A percentile compares a stretch with the other conserved stretches of the same genome.
These are phyloP conservation scores for Columbina picui DNA, from an alignment of 2,113 vertebrate genomes.

Conservation along the genomic window DNA sequence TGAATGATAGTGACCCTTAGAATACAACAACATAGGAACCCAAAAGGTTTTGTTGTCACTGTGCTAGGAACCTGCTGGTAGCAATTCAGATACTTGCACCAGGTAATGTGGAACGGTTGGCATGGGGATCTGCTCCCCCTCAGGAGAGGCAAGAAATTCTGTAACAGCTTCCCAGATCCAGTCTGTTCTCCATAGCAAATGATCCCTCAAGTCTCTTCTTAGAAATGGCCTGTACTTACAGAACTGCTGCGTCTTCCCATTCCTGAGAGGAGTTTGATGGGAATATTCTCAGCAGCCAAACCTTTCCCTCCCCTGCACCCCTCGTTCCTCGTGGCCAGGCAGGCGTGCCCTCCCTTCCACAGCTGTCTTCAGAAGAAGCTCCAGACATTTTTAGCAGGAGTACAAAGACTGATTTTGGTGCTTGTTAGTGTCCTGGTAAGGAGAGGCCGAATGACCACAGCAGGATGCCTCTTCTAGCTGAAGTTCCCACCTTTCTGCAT, in stretches of 20 bases:
- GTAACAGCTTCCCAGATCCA: neutral
- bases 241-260: neutral
- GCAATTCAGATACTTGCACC: neutral
- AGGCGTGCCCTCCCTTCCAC: neutral
- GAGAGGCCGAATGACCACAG: neutral
- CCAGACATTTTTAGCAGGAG: neutral
- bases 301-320: neutral
- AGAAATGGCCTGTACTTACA: neutral
- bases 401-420: neutral
- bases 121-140: neutral
- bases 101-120: neutral
- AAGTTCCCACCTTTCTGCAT: neutral
- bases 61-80: neutral
- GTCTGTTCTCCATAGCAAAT: neutral
- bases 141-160: neutral
- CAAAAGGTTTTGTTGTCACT: neutral
- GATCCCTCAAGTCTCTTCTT: neutral
- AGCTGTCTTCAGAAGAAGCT: neutral
- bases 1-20: neutral
- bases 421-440: neutral
- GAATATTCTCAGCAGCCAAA: neutral
- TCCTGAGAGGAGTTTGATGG: neutral
- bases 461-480: neutral
- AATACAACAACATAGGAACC: fast-evolving
- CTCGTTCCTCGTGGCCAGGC: neutral